Conservation (phyloP, 2,888 invertebrate species). For the Orchestes rusci region DNA sequence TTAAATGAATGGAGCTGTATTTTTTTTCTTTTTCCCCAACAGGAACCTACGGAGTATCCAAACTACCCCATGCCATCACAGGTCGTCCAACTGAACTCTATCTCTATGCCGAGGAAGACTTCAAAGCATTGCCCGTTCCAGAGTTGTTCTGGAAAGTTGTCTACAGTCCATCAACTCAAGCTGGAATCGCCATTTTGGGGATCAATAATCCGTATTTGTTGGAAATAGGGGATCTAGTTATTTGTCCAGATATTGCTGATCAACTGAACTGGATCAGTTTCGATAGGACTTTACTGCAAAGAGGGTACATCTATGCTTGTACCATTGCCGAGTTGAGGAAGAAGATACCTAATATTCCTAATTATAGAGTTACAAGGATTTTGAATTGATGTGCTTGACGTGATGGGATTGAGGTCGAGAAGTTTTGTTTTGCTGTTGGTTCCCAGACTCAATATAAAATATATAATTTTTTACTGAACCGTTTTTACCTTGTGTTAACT, state of each 20-base stretch:
- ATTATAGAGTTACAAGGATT: constrained; percentile 43
- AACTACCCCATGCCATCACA: constrained; percentile 47
- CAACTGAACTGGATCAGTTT: constrained; percentile 55
- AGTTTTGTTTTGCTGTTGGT: no score
- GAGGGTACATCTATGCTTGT: constrained; percentile 58
- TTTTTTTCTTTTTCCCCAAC: no score
- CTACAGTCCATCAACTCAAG: constrained; percentile 46
- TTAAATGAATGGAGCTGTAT: no score
- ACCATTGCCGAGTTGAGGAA: constrained; percentile 50
- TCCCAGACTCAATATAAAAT: no score
- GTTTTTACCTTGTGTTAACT: no score
- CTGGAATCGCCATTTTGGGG: constrained; percentile 54
- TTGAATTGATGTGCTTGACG: constrained; percentile 29
- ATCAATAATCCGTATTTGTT: constrained; percentile 54
- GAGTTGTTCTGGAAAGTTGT: constrained; percentile 54
- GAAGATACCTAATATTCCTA: constrained; percentile 48
- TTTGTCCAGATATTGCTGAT: constrained; percentile 47
- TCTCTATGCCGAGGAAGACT: constrained; percentile 32
- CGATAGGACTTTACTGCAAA: constrained; percentile 44
- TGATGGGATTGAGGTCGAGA: no score
- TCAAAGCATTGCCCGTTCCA: constrained; percentile 48
- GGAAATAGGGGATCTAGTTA: constrained; percentile 29
- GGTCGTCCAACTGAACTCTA: constrained; percentile 32
- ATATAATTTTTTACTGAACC: no score
- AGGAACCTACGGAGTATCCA: constrained; percentile 52